These are phyloP conservation scores for Chamaetylas fuelleborni DNA, from an alignment of 2,113 vertebrate genomes.

Conservation along the genomic window DNA sequence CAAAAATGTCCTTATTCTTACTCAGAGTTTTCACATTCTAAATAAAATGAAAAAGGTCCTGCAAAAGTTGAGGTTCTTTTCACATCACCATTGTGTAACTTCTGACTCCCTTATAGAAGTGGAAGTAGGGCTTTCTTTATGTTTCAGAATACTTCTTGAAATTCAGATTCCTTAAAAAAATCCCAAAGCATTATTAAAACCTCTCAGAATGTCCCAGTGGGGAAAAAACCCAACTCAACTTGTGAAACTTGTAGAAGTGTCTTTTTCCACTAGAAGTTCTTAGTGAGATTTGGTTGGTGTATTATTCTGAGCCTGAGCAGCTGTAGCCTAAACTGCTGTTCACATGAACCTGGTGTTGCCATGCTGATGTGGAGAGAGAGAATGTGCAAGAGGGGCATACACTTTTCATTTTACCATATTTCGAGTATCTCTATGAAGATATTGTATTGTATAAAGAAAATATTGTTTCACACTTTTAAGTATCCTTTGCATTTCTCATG, in stretches of 20 bases:
- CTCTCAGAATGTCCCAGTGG: background rate
- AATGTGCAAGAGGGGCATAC: background rate
- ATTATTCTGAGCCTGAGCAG: background rate
- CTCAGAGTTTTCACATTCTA: background rate
- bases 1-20: background rate
- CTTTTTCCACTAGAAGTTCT: background rate
- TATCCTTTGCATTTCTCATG: background rate
- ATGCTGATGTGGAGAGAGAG: background rate
- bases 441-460: background rate
- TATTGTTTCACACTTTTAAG: accelerated
- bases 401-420: background rate
- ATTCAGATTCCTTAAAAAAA: background rate
- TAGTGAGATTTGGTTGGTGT: background rate
- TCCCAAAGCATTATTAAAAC: background rate
- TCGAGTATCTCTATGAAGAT: background rate
- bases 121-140: background rate
- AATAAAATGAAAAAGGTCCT: background rate
- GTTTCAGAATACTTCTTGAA: background rate
- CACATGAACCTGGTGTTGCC: background rate
- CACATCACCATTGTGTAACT: background rate
- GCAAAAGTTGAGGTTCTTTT: background rate
- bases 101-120: background rate
- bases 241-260: background rate
- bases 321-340: background rate
- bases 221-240: accelerated